phyloP scores from a whole-genome alignment of 1,140 invertebrate species.

The Diachasma alloeum region DNA sequence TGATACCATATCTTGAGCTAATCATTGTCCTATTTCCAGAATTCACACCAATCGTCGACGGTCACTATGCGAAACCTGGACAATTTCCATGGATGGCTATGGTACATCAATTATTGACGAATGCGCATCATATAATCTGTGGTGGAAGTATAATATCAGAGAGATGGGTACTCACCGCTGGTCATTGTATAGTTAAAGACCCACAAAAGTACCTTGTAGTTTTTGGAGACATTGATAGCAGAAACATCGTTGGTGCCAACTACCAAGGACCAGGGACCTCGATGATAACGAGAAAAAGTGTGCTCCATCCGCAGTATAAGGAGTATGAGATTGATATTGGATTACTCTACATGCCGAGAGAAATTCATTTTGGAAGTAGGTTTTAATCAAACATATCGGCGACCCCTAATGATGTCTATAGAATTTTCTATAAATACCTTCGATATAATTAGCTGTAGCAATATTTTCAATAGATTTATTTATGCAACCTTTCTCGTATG shows the following conservation, averaged over 20 bases:
- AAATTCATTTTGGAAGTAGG: constrained; percentile 38
- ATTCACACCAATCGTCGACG: too few species aligned
- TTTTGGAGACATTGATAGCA: constrained; percentile 9
- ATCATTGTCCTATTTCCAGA: too few species aligned
- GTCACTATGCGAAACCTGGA: too few species aligned
- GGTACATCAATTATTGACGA: neutral
- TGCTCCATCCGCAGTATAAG: constrained; percentile 6
- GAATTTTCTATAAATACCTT: too few species aligned
- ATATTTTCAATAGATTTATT: too few species aligned
- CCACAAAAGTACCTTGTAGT: neutral
- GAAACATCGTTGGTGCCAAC: neutral
- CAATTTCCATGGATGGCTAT: too few species aligned
- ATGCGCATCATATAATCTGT: neutral
- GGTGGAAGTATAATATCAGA: constrained; percentile 14
- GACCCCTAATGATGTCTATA: too few species aligned
- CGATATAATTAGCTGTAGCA: too few species aligned
- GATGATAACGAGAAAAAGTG: neutral
- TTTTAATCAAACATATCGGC: neutral
- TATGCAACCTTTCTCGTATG: too few species aligned
- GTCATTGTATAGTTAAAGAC: constrained; percentile 6
- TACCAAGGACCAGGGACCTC: constrained; percentile 7
- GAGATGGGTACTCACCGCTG: constrained; percentile 20
- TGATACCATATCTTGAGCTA: too few species aligned
- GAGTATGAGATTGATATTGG: constrained; percentile 30
- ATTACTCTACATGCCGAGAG: constrained; percentile 30